Conservation (phyloP, 2,888 invertebrate species). For the Caenorhabditis angaria region DNA sequence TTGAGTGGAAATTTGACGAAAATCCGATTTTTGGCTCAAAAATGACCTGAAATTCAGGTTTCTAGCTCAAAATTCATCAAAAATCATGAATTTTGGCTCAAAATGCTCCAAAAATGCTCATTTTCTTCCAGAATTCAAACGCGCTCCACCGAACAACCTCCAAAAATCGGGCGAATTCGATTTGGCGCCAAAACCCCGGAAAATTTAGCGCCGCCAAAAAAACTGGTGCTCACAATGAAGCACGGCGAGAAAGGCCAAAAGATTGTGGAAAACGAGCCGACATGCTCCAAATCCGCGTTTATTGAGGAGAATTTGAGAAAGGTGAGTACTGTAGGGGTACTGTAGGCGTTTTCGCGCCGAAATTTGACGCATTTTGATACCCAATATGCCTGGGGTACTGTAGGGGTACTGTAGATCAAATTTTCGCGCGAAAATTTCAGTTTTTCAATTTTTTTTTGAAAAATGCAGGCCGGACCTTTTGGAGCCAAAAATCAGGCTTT, state of each 20-base stretch:
- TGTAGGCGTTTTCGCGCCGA: too few species aligned
- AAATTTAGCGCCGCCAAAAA: slow-evolving; percentile 7
- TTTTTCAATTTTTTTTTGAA: too few species aligned
- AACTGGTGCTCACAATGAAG: slow-evolving; percentile 34
- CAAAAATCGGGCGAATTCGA: slow-evolving; percentile 3
- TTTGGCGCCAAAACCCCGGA: neutral
- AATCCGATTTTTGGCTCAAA: too few species aligned
- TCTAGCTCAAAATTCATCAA: neutral
- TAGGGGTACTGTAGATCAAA: too few species aligned
- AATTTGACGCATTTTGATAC: too few species aligned
- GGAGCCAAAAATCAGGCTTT: too few species aligned
- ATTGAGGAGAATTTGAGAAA: slow-evolving; percentile 25
- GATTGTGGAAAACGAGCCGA: slow-evolving; percentile 24
- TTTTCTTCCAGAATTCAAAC: slow-evolving; percentile 35
- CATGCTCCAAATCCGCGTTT: slow-evolving; percentile 20
- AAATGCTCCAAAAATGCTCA: slow-evolving; percentile 1
- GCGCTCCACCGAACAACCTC: slow-evolving; percentile 6
- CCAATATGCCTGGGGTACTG: too few species aligned
- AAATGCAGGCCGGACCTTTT: too few species aligned
- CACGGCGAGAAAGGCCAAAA: slow-evolving; percentile 18
- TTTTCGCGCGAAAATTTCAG: too few species aligned
- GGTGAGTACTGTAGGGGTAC: neutral
- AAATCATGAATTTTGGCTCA: neutral
- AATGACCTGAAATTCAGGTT: neutral
- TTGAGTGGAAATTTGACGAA: neutral